Base-by-base conservation (phyloP, 2,888 invertebrate species). In the Smittia aterrima region DNA sequence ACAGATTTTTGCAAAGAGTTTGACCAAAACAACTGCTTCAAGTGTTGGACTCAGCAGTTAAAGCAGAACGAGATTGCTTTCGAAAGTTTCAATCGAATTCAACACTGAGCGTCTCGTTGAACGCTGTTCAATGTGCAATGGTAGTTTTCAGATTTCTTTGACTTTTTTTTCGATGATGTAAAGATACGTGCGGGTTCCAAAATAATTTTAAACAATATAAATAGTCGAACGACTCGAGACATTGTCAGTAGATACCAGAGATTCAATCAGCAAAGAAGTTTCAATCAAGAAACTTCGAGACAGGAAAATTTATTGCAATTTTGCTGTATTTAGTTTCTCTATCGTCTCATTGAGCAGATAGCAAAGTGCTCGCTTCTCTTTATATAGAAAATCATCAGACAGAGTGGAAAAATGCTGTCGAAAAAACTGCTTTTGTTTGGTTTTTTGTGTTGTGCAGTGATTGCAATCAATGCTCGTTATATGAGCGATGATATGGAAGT, bases 401-500 rank as follows among this genome's bases (percentile, higher is more conserved):
- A 32, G 32, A 32, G 32, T 32, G 32, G 32, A 32, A 32, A 47
- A 68, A 77, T 76, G 76, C 75, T 77, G 66, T 76, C 76, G 47
- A 76, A 76, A 68, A 75, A 76, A 74, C 62, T 76, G 53, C 58
- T 77, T 38, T 75, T 77, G 66, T 66, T 76, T 11, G 75, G 74
- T 16, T 38, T 76, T 38, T 74, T 77, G 47, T 73, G 76, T 38
- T 77, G 75, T 74, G 76, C 75, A 71, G 41, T 77, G 54, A 75
- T 77, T 64, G 70, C 68, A 70, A 73, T 74, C 75, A 74, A 75
- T 75, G 77, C 77, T 58, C 76, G 76, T 53, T 75, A 73, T 11
- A 40, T 73, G 38, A 22, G 66, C 27, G 77, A 79, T 74, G 83
- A 83, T 79, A 79, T 81, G 77, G 77, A 79, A 75, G 79, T 78